Percentiles rank a stretch among this genome's conserved stretches.
Evolutionary conservation across 2,113 vertebrate genomes (phyloP).

Genomic region (Chaetodon trifascialis): DNA sequence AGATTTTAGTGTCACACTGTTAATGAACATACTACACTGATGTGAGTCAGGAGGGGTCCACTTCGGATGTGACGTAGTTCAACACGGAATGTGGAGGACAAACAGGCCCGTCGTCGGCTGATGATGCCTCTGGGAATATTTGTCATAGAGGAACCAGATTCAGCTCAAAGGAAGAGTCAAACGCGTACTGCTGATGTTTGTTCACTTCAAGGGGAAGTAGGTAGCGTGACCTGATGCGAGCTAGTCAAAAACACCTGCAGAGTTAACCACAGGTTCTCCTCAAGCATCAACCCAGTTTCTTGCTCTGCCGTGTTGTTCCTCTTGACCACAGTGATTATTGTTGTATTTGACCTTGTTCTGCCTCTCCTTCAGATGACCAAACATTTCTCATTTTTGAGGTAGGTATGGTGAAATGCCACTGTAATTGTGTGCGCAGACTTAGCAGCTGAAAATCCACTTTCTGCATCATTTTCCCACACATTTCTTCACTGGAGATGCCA

Average conservation of each 20-base stretch:
- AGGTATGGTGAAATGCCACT: background rate
- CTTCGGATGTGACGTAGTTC: background rate
- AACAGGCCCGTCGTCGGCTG: background rate
- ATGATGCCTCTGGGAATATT: conserved; percentile 14
- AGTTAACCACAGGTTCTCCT: background rate
- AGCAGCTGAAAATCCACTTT: background rate
- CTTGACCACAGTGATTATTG: background rate
- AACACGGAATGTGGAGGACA: conserved; percentile 15
- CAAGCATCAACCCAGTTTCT: background rate
- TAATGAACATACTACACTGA: background rate
- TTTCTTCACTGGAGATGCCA: conserved; percentile 1
- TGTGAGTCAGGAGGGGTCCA: background rate
- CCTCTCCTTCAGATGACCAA: background rate
- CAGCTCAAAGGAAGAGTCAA: conserved; percentile 9
- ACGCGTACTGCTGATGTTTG: background rate
- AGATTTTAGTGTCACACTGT: background rate
- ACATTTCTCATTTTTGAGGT: background rate
- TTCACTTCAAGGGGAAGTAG: background rate
- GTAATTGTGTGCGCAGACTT: background rate
- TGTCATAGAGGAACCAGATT: background rate
- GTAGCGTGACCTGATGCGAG: background rate
- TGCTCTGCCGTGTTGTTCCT: background rate
- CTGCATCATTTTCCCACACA: conserved; percentile 4
- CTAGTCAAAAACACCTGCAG: conserved; percentile 7
- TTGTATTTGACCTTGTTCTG: background rate